Percentiles rank a stretch among this genome's conserved stretches.
Evolutionary conservation across 2,888 invertebrate species (phyloP).

Genomic region (Caenorhabditis plicata): DNA sequence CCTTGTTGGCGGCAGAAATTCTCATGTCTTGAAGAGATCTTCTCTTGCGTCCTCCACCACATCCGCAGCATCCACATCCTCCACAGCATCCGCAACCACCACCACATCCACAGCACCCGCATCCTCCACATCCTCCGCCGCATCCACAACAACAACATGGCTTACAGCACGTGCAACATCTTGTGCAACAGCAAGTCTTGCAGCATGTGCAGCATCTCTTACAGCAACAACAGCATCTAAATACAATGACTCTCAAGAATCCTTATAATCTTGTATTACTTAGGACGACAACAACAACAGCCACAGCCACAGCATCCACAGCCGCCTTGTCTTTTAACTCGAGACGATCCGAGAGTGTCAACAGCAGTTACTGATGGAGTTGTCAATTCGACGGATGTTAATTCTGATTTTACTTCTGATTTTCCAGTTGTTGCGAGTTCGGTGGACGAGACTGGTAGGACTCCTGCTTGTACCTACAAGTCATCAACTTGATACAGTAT

Average conservation of each 20-base stretch:
- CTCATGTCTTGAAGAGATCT: slow-evolving; percentile 18
- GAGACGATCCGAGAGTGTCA: slow-evolving; percentile 8
- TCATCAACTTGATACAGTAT: too few species aligned
- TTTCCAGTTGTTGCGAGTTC: neutral
- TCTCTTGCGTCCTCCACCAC: slow-evolving; percentile 21
- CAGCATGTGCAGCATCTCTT: slow-evolving; percentile 33
- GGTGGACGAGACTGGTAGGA: neutral
- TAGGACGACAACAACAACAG: slow-evolving; percentile 4
- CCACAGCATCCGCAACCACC: too few species aligned
- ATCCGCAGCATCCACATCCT: slow-evolving; percentile 12
- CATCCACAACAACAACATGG: slow-evolving; percentile 15
- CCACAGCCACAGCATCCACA: slow-evolving; percentile 19
- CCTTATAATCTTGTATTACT: too few species aligned
- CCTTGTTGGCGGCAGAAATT: slow-evolving; percentile 30
- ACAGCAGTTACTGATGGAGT: slow-evolving; percentile 1
- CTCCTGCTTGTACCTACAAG: too few species aligned
- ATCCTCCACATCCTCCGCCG: slow-evolving; percentile 3
- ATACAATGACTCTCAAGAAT: too few species aligned
- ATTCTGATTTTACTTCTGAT: too few species aligned
- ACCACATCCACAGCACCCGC: slow-evolving; percentile 14
- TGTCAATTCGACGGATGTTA: too few species aligned
- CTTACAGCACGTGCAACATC: slow-evolving; percentile 30
- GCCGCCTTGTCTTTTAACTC: slow-evolving; percentile 20
- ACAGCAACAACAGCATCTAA: slow-evolving; percentile 25
- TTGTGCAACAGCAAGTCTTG: slow-evolving; percentile 32